phyloP scores from a whole-genome alignment of 2,888 invertebrate species.

The Ichneumoninae sp. region DNA sequence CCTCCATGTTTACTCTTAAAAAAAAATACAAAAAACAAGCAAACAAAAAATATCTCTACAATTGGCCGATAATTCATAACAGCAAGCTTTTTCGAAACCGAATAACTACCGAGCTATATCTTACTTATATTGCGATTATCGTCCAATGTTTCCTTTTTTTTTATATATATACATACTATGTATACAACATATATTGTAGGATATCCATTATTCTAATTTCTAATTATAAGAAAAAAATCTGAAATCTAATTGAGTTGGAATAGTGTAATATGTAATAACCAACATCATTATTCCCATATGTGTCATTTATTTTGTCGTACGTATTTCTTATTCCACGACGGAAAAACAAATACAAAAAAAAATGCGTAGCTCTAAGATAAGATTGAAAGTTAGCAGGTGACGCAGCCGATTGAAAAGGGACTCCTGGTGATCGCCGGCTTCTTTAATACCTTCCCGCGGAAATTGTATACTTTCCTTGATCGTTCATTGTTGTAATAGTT shows the following conservation, averaged over 20 bases:
- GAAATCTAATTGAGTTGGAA: slow-evolving; percentile 66
- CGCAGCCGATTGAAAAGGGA: slow-evolving; percentile 64
- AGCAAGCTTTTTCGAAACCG: slow-evolving; percentile 63
- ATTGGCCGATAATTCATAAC: slow-evolving; percentile 65
- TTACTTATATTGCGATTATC: slow-evolving; percentile 67
- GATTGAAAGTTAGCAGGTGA: slow-evolving; percentile 78
- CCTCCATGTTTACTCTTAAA: slow-evolving; percentile 78
- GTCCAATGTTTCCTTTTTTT: slow-evolving; percentile 65
- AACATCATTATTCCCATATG: slow-evolving; percentile 68
- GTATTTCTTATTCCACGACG: slow-evolving; percentile 61
- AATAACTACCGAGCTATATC: slow-evolving; percentile 64
- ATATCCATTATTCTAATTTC: slow-evolving; percentile 71
- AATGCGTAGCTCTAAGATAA: slow-evolving; percentile 62
- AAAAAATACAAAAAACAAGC: slow-evolving; percentile 67
- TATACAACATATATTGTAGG: slow-evolving; percentile 70
- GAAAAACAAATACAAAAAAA: slow-evolving; percentile 14
- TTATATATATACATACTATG: slow-evolving; percentile 59
- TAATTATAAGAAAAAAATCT: slow-evolving; percentile 67
- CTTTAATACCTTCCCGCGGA: slow-evolving; percentile 41
- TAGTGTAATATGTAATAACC: slow-evolving; percentile 68
- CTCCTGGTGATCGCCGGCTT: slow-evolving; percentile 61
- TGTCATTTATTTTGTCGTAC: slow-evolving; percentile 67
- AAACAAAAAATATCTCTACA: slow-evolving; percentile 56
- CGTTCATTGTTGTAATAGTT: slow-evolving; percentile 4
- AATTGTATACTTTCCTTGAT: slow-evolving; percentile 13